These are phyloP conservation scores for Cacatua alba DNA, from an alignment of 2,113 vertebrate genomes.

Conservation along the genomic window DNA sequence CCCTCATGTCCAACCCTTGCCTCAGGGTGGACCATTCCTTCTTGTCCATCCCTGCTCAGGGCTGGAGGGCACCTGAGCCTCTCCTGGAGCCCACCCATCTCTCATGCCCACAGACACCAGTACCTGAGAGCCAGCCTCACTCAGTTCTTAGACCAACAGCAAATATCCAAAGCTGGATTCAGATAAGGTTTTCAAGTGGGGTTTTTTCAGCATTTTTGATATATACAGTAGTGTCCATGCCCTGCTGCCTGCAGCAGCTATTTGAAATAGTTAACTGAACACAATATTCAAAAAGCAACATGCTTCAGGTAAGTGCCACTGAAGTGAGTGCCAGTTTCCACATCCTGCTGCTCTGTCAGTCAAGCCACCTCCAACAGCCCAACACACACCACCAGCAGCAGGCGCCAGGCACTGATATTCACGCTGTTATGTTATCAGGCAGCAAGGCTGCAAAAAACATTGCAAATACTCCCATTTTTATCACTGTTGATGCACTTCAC, in stretches of 20 bases:
- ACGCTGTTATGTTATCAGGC: neutral
- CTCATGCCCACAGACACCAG: rapidly evolving
- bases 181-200: neutral
- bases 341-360: neutral
- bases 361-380: neutral
- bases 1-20: neutral
- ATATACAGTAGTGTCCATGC: neutral
- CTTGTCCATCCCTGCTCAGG: rapidly evolving
- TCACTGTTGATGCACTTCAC: neutral
- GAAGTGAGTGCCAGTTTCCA: neutral
- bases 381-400: neutral
- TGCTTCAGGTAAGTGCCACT: neutral
- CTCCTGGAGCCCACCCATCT: neutral
- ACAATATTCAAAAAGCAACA: neutral
- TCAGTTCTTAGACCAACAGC: neutral
- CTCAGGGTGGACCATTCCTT: neutral
- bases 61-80: neutral
- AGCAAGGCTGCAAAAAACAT: neutral
- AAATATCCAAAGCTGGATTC: neutral
- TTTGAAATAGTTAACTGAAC: neutral
- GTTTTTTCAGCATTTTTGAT: neutral
- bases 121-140: neutral
- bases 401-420: neutral
- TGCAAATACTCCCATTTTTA: neutral
- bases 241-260: neutral